Conservation (phyloP, 2,113 vertebrate species). For the Balaenoptera acutorostrata region DNA sequence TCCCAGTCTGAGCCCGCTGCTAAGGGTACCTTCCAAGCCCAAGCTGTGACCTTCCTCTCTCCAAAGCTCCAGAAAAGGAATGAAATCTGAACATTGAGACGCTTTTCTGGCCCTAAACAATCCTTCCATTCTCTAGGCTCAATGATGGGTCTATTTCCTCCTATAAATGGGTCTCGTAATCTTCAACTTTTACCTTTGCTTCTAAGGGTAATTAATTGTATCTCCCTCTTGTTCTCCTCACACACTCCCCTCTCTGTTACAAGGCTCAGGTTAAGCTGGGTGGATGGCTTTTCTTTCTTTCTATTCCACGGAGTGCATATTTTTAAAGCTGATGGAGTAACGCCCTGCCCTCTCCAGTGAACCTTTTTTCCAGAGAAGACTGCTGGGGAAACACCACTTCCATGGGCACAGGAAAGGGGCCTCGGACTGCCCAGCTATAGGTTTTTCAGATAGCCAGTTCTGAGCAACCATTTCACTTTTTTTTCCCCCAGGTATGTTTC, state of each 20-base stretch:
- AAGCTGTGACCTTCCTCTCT: constrained; percentile 68
- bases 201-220: constrained; percentile 66
- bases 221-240: constrained; percentile 65
- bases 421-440: background rate
- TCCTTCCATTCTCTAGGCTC: constrained; percentile 73
- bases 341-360: background rate
- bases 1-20: constrained; percentile 17
- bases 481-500: background rate
- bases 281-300: constrained; percentile 61
- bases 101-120: constrained; percentile 71
- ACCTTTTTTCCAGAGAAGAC: constrained; percentile 44
- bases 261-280: constrained; percentile 68
- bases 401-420: background rate
- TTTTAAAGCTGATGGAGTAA: constrained; percentile 60
- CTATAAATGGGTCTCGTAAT: constrained; percentile 72
- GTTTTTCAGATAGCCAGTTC: background rate
- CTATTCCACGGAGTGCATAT: background rate
- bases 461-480: background rate
- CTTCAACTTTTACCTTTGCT: constrained; percentile 70
- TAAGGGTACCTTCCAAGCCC: constrained; percentile 56
- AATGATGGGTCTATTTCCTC: constrained; percentile 75
- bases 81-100: constrained; percentile 66
- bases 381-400: background rate
- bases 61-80: constrained; percentile 70
- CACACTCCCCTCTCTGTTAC: constrained; percentile 71